Conservation (phyloP, 1,140 invertebrate species). For the Heliconius himera region DNA sequence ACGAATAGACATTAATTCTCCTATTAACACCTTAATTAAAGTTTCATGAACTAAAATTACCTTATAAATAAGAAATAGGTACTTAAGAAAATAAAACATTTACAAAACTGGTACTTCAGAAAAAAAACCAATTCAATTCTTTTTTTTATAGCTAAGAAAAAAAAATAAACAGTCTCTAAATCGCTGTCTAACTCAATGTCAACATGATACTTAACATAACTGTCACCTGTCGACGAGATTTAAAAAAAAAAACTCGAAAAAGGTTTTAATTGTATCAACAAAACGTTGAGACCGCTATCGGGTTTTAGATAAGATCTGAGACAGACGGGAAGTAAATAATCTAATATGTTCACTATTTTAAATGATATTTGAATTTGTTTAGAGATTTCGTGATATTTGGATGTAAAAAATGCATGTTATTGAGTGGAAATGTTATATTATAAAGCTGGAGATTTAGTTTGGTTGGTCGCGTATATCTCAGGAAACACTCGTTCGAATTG, state of each 20-base stretch:
- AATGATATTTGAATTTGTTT: not conserved
- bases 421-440: not conserved
- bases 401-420: not conserved
- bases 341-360: not conserved
- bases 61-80: too few relatives aligned
- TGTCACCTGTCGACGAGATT: constrained; percentile 8
- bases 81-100: too few relatives aligned
- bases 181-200: not conserved
- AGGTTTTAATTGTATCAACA: constrained; percentile 7
- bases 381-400: not conserved
- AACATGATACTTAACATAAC: constrained; percentile 9
- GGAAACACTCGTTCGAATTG: too few relatives aligned
- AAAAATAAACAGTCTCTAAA: not conserved
- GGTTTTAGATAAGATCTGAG: not conserved
- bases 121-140: not conserved
- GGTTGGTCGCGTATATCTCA: too few relatives aligned
- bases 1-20: too few relatives aligned
- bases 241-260: not conserved
- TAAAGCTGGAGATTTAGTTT: not conserved
- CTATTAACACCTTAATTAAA: too few relatives aligned
- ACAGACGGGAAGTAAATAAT: not conserved
- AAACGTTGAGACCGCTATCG: constrained; percentile 11
- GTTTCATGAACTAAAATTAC: too few relatives aligned
- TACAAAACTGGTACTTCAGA: not conserved
- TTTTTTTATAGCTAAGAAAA: not conserved